phyloP scores from a whole-genome alignment of 2,888 invertebrate genomes.

The Platycheirus rosarum region DNA sequence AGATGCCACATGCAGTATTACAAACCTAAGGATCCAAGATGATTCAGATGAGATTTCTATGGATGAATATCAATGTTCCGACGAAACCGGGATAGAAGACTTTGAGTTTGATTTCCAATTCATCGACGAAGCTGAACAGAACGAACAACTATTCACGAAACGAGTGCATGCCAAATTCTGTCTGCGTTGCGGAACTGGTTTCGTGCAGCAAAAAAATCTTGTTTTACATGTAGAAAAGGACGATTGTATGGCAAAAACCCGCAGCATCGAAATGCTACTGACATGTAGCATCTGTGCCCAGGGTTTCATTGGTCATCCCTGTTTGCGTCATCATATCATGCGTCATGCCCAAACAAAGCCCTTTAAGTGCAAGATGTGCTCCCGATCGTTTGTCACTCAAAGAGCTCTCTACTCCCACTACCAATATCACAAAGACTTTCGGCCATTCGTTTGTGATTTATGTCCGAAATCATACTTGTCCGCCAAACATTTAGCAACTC shows the following conservation, averaged over 20 bases:
- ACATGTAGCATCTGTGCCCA: slow-evolving; percentile 28
- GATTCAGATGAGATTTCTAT: neutral
- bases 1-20: neutral
- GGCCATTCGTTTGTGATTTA: slow-evolving; percentile 16
- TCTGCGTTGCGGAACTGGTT: slow-evolving; percentile 29
- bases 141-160: slow-evolving; percentile 10
- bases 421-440: neutral
- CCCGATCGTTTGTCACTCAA: slow-evolving; percentile 6
- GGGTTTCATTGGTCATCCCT: neutral
- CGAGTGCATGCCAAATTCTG: slow-evolving; percentile 25
- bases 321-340: slow-evolving; percentile 11
- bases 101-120: slow-evolving; percentile 23
- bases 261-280: slow-evolving; percentile 2
- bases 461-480: neutral
- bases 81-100: neutral
- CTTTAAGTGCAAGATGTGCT: slow-evolving; percentile 23
- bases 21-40: neutral
- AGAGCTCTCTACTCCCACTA: slow-evolving; percentile 14
- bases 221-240: neutral
- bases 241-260: slow-evolving; percentile 1
- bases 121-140: slow-evolving; percentile 21
- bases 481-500: neutral
- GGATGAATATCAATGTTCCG: neutral
- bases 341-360: slow-evolving; percentile 21
- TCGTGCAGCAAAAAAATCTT: slow-evolving; percentile 20